A percentile compares a stretch with the other conserved stretches of the same genome.
Evolutionary conservation across 2,797 vertebrate genomes (phyloP).

Genomic region (Falco novaeseelandiae): DNA sequence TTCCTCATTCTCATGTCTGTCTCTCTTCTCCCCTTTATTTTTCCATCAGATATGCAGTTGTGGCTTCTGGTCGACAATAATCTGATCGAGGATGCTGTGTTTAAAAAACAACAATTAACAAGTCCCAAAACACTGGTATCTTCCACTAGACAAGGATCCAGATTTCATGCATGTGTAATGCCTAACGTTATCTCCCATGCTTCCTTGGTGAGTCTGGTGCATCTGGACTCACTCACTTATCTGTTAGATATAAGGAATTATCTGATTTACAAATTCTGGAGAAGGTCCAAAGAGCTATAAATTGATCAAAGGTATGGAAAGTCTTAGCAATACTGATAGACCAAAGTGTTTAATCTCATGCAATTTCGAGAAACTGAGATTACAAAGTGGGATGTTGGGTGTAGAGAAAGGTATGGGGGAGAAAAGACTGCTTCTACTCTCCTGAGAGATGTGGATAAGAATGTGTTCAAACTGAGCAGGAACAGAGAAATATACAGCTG

Average conservation of each 20-base stretch:
- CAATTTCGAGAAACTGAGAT: neutral
- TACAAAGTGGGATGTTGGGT: neutral
- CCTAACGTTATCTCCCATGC: neutral
- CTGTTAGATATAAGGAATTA: slow-evolving; percentile 2
- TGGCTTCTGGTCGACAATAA: neutral
- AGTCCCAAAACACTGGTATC: neutral
- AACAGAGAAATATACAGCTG: neutral
- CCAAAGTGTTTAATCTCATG: neutral
- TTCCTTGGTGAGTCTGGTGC: slow-evolving; percentile 22
- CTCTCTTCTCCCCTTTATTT: neutral
- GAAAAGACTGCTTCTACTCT: neutral
- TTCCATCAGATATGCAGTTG: neutral
- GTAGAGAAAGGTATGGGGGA: neutral
- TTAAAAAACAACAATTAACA: neutral
- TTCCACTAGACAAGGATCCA: neutral
- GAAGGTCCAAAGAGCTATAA: slow-evolving; percentile 30
- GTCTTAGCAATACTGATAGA: neutral
- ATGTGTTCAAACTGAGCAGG: neutral
- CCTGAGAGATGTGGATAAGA: neutral
- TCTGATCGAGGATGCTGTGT: neutral
- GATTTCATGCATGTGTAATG: slow-evolving; percentile 29
- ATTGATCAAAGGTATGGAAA: slow-evolving; percentile 23
- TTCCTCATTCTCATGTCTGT: neutral
- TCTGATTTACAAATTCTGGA: slow-evolving; percentile 25
- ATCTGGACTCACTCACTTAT: slow-evolving; percentile 54